These are phyloP conservation scores for Sturnus vulgaris DNA, from an alignment of 2,113 vertebrate species.

Conservation along the genomic window DNA sequence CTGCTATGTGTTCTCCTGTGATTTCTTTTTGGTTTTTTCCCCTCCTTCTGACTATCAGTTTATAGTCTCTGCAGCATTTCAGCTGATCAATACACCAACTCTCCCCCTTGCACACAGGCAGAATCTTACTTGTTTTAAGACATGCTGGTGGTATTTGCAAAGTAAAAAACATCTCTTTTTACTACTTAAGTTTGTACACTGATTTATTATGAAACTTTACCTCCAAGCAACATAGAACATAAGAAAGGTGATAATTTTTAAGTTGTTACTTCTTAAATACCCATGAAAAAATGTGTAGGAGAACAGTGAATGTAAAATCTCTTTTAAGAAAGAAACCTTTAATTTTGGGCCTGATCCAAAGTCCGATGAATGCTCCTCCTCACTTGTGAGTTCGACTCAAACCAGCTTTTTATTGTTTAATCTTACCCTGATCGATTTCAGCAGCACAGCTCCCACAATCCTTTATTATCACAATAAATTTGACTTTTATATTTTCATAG, in stretches of 20 bases:
- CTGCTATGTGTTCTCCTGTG: neutral
- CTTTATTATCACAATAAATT: conserved; percentile 58
- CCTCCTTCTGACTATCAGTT: conserved; percentile 28
- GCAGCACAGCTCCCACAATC: neutral
- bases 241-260: neutral
- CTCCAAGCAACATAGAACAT: neutral
- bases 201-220: conserved; percentile 9
- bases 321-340: neutral
- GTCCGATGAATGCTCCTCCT: neutral
- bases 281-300: neutral
- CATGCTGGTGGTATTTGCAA: conserved; percentile 16
- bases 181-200: neutral
- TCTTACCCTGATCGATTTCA: conserved; percentile 22
- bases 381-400: neutral
- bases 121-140: conserved; percentile 17
- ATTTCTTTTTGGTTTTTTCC: conserved; percentile 13
- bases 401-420: conserved; percentile 32
- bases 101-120: neutral
- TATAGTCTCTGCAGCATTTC: conserved; percentile 48
- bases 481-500: conserved; percentile 3
- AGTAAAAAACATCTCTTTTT: conserved; percentile 18
- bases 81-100: conserved; percentile 45
- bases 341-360: neutral
- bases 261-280: neutral
- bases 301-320: neutral